Base-by-base conservation (phyloP, 2,113 vertebrate genomes). In the Toxostoma redivivum region DNA sequence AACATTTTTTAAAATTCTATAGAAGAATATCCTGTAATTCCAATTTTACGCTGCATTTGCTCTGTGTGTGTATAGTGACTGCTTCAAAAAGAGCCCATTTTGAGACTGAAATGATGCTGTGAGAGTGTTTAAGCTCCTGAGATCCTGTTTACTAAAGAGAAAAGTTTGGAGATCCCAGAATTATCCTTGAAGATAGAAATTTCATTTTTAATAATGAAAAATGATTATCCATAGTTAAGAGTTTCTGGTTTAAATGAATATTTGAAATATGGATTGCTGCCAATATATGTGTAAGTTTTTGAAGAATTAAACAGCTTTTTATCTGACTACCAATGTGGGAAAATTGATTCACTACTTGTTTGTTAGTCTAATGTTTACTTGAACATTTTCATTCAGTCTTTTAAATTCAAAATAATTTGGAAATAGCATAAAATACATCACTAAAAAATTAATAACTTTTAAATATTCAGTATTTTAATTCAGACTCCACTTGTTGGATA, bases 31-130 rank as follows among this genome's bases (percentile, higher is more conserved):
- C 4, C 16, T 6, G 25, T 60, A 12, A 47, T 40, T 22, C 53
- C 16, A 14, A 15, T 40, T 74, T 53, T 40, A 15, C 37, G 1
- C 7, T 79, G 27, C 18, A 22, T 74, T 85, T 74, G 5, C 3
- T 73, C 21, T 61, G 28, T 23, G 9, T 0, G 0, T 51, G 2
- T 23, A 11, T 24, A 37, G 19, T 0, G 0, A 25, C 19, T 76
- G 15, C 33, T 54, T 10, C 8, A 35, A 58, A 40, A 58, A 6
- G 4, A 37, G 7, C n/a, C 5, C 7, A 17, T 92, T 81, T 64
- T 65, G 44, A 60, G 25, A 31, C 3, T 56, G 28, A 81, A 73
- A 38, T 40, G 37, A 3, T 73, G 2, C 23, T 78, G 4, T 61
- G 7, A 5, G 10, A 1, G 6, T 67, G 4, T 54, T 80, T 14